Evolutionary conservation across 2,797 vertebrate species (phyloP), one percentile per base, ranked within the genome.

Genomic region (Moxostoma hubbsi): DNA sequence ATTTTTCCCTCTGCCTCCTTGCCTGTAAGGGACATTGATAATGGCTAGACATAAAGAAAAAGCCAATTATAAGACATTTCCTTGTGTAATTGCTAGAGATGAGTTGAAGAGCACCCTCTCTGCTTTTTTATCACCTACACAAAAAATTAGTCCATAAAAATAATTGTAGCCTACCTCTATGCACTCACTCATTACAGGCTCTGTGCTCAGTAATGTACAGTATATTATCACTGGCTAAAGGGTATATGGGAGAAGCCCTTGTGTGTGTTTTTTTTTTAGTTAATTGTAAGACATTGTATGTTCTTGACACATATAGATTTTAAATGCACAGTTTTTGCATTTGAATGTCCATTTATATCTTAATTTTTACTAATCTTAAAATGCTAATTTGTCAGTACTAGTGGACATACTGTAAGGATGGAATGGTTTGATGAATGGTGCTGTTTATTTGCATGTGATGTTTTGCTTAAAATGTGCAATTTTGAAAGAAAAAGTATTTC

Each of bases 21-120:
- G 89, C 91, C 89, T 92, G 61, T 70, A 88, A 93, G 90, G 89
- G 90, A 90, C 90, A 89, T 89, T 90, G 90, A 90, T 92, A 93
- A 92, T 92, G 88, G 91, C 84, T 86, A 87, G 80, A 85, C 90
- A 93, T 89, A 90, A 93, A 91, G 90, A 90, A 89, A 88, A 90
- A 90, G 90, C 87, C 92, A 92, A 93, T 92, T 94, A 93, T 86
- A 89, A 90, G 86, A 88, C 79, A 77, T 88, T 92, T 81, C 76
- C 86, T 83, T 79, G 84, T 90, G 85, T 93, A 92, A 93, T 93
- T 92, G 90, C 84, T 68, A 83, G 84, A 86, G 85, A 85, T 61
- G 84, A 86, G 87, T 86, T 87, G 88, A 88, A 90, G 77, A 89
- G 89, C 88, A 86, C 89, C 87, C 83, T 66, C 57, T 81, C 81